Percentiles rank a stretch among this genome's conserved stretches.
Conservation (phyloP, 2,113 vertebrate genomes). For the Corvus cornix region DNA sequence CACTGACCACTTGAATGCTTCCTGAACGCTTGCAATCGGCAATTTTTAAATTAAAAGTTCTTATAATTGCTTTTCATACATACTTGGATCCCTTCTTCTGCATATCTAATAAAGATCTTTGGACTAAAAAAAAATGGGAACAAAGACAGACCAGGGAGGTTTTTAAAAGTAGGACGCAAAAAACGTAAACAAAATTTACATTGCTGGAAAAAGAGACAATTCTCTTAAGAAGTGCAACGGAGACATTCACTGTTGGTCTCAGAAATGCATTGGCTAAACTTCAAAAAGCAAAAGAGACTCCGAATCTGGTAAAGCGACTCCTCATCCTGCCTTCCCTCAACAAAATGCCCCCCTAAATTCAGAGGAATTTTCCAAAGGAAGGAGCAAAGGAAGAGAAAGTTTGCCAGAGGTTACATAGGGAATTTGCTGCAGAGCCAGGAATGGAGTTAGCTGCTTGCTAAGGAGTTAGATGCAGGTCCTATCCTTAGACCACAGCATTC, state of each 20-base stretch:
- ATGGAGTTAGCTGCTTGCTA: neutral
- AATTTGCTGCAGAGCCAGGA: slow-evolving; percentile 51
- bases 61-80: neutral
- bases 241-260: slow-evolving; percentile 7
- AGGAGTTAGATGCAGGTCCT: slow-evolving; percentile 8
- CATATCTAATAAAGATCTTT: slow-evolving; percentile 23
- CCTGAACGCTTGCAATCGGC: neutral
- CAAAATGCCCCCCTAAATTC: slow-evolving; percentile 50
- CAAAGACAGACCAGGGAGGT: slow-evolving; percentile 2
- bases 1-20: neutral
- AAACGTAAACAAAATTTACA: slow-evolving; percentile 55
- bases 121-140: neutral
- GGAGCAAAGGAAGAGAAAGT: slow-evolving; percentile 33
- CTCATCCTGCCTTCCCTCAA: slow-evolving; percentile 33
- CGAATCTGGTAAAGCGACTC: slow-evolving; percentile 36
- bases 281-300: slow-evolving; percentile 25
- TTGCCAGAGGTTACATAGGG: slow-evolving; percentile 57
- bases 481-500: neutral
- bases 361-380: slow-evolving; percentile 59
- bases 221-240: slow-evolving; percentile 12
- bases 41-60: neutral
- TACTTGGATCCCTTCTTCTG: neutral
- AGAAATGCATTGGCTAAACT: neutral
- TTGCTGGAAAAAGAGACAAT: slow-evolving; percentile 28
- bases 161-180: slow-evolving; percentile 22